Base-by-base conservation (phyloP, 2,888 invertebrate species). In the Phyllotreta striolata region DNA sequence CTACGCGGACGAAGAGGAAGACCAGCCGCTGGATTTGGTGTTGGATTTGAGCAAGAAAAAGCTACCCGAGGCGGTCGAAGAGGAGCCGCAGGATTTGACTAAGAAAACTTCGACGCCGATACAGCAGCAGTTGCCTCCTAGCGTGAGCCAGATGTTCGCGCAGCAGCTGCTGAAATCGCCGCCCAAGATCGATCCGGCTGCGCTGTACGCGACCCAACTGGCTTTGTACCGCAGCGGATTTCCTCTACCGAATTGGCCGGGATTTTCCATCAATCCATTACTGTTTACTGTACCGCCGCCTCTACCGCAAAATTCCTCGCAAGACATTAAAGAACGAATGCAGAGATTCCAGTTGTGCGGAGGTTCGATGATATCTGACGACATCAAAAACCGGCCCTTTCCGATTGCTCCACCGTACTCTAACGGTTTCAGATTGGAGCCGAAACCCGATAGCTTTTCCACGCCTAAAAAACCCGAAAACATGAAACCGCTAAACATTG, bases 21-120 rank as follows among this genome's bases (percentile, higher is more conserved):
- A 79, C 14, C 74, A 79, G 67, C 78, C 80, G 0, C 76, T 80
- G 66, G 79, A 80, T 70, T 66, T 86, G 24, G 93, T 91, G 3
- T 83, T 94, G 49, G 94, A 95, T 82, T 85, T 95, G 67, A 93
- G 93, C 78, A 92, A 91, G 77, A 93, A 93, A 81, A 88, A 78
- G 70, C 52, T 65, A 6, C 73, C 73, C n/a, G 72, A 75, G 6
- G 10, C 7, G n/a, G 68, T 73, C 1, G 72, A 74, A 68, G 72
- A 76, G 62, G 70, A 77, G 64, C 83, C 85, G 1, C 83, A 87
- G 72, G 83, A 84, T 72, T 74, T 82, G 41, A 79, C 81, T 0
- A 81, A 80, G 59, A 84, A 85, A 65, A 38, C 81, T 6, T 74
- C 81, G 1, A 80, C 79, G 14, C 82, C 83, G 39, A 34, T 63